These are phyloP conservation scores for Gerris lacustris DNA, from an alignment of 2,888 invertebrate species.

Conservation along the genomic window DNA sequence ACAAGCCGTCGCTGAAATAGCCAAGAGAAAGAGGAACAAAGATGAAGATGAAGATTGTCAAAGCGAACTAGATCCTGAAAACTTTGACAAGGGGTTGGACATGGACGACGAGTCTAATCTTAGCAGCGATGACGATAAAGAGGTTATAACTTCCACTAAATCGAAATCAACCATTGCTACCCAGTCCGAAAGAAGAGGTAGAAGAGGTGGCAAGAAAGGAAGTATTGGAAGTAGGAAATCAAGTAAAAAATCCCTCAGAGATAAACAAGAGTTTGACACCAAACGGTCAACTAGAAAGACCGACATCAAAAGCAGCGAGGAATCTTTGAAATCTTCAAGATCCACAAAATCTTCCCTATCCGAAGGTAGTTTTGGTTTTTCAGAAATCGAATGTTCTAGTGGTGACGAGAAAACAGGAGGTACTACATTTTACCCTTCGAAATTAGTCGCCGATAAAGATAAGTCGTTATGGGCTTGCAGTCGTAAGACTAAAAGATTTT, in stretches of 20 bases:
- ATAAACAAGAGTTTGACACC: too few relatives aligned
- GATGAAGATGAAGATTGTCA: background rate
- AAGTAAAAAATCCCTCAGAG: too few relatives aligned
- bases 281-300: background rate
- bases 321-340: background rate
- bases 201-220: background rate
- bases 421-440: background rate
- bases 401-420: background rate
- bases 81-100: background rate
- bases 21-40: background rate
- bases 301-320: background rate
- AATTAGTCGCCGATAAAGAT: background rate
- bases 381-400: background rate
- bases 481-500: background rate
- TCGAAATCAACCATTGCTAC: background rate
- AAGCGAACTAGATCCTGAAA: background rate
- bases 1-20: background rate
- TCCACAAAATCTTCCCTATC: background rate
- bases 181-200: too few relatives aligned
- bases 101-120: background rate
- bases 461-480: background rate
- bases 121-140: background rate
- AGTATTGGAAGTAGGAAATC: background rate
- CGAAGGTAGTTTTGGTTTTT: background rate
- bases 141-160: background rate